Evolutionary conservation across 2,888 invertebrate genomes (phyloP), one percentile per base, ranked within the genome.

Genomic region (Melanostoma scalare): DNA sequence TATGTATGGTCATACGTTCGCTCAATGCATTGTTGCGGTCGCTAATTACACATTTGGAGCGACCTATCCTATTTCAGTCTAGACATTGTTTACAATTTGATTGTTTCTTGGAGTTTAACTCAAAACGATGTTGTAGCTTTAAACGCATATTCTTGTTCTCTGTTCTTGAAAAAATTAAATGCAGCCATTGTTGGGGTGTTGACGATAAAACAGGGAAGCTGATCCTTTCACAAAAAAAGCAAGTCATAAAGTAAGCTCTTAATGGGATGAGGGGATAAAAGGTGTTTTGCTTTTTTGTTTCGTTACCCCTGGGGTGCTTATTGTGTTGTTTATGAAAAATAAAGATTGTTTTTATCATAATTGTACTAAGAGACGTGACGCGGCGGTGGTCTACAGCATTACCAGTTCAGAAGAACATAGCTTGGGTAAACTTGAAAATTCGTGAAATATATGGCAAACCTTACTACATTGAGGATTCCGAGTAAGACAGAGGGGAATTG

Each of bases 21-120:
- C 44, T 50, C 20, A 53, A 67, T 78, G 67, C 72, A 67, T 46
- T 72, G 52, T 65, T 67, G 72, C 58, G 44, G 61, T 72, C 46
- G 60, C 46, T 72, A 67, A 72, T 67, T 67, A 67, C 65, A 55
- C 72, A 73, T 35, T 67, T 60, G 55, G 50, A 50, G 67, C 52
- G 67, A 35, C 52, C 58, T 81, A 44, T 81, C 72, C 6, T 30
- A 68, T 81, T 81, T 77, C 81, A 67, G 81, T 81, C 81, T 81
- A 81, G 81, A 81, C 81, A 56, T 71, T 81, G 55, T 81, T 76
- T 55, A 71, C 38, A 52, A 42, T 38, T 35, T 46, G 4, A 46
- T 35, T 1, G 44, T 46, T 60, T 46, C 60, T 44, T 44, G 5
- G 60, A 60, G 33, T 60, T 44, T 10, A 35, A 60, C 44, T 1